Evolutionary conservation across 2,113 vertebrate genomes (phyloP).

Genomic region (Osmerus mordax): DNA sequence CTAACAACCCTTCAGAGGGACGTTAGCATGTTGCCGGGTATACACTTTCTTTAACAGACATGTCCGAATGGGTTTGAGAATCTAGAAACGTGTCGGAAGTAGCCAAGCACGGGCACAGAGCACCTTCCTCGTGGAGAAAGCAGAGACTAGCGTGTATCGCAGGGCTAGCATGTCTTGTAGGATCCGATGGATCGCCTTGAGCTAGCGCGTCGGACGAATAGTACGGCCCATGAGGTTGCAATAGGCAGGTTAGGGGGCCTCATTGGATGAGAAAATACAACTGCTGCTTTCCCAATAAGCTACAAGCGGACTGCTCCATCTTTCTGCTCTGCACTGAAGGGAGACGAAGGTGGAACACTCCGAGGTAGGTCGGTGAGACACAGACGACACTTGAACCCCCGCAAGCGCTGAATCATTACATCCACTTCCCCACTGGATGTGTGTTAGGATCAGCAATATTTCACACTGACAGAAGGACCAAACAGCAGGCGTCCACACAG

Average conservation of each 20-base stretch:
- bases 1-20: background rate
- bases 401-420: slow-evolving; percentile 69
- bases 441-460: slow-evolving; percentile 72
- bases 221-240: too few relatives aligned
- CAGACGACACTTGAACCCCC: slow-evolving; percentile 68
- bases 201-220: too few relatives aligned
- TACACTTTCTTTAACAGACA: background rate
- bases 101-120: too few relatives aligned
- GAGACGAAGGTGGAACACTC: slow-evolving; percentile 22
- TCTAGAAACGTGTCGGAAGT: too few relatives aligned
- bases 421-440: slow-evolving; percentile 64
- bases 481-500: slow-evolving; percentile 64
- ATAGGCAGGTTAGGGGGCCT: too few relatives aligned
- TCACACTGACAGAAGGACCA: slow-evolving; percentile 75
- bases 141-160: too few relatives aligned
- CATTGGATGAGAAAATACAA: too few relatives aligned
- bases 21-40: background rate
- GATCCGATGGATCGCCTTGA: too few relatives aligned
- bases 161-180: too few relatives aligned
- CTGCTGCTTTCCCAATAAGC: too few relatives aligned
- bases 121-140: too few relatives aligned
- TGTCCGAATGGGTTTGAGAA: background rate
- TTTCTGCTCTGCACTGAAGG: background rate
- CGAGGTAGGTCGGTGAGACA: slow-evolving; percentile 47
- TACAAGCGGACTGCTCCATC: too few relatives aligned